A percentile compares a stretch with the other conserved stretches of the same genome.
These are phyloP conservation scores for Amphipyra berbera DNA, from an alignment of 2,888 invertebrate genomes.

Conservation along the genomic window DNA sequence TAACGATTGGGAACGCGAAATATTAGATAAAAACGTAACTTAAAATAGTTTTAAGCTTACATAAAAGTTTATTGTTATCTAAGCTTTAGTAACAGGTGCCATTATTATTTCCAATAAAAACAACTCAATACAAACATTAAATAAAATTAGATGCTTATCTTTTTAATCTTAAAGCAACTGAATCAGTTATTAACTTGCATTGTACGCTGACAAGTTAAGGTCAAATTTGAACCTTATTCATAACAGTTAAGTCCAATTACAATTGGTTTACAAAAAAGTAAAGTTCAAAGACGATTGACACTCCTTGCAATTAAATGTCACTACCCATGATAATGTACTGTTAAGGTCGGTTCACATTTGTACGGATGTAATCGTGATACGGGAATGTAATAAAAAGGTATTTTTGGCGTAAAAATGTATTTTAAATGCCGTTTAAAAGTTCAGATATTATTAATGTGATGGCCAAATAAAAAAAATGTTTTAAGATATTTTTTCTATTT, in stretches of 20 bases:
- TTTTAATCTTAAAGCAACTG: constrained; percentile 20
- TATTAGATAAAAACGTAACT: no score
- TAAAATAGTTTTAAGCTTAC: no score
- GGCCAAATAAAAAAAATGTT: no score
- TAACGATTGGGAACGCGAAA: no score
- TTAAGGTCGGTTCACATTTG: constrained; percentile 49
- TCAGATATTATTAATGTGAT: neutral
- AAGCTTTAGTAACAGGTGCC: no score
- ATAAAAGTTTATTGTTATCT: no score
- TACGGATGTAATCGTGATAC: constrained; percentile 14
- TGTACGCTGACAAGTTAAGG: constrained; percentile 40
- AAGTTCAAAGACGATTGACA: constrained; percentile 69
- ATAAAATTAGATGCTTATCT: constrained; percentile 17
- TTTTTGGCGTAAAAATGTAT: constrained; percentile 1
- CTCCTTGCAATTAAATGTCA: constrained; percentile 57
- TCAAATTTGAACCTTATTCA: constrained; percentile 46
- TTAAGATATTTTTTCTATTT: no score
- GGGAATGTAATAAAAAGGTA: constrained; percentile 11
- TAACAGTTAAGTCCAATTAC: constrained; percentile 51
- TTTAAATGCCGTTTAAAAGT: neutral
- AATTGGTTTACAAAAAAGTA: constrained; percentile 62
- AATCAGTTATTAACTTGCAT: constrained; percentile 5
- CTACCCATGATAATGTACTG: constrained; percentile 23
- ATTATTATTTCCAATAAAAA: neutral
- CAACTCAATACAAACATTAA: neutral